Base-by-base conservation (phyloP, 1,140 invertebrate genomes). In the Ctenoplectra terminalis region DNA sequence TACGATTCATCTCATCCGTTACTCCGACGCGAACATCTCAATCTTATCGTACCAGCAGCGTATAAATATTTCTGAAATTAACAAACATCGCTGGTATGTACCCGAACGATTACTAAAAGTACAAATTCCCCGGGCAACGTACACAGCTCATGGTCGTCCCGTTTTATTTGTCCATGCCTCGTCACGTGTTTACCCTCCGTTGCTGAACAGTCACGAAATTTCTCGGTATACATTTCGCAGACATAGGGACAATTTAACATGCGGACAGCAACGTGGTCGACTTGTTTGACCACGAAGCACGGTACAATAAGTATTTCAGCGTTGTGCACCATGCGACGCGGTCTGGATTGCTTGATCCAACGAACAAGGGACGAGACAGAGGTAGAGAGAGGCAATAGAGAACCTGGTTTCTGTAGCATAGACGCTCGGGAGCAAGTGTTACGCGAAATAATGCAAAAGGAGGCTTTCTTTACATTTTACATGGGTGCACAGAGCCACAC, bases 391-490 rank as follows among this genome's bases (percentile, higher is more conserved):
- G 61, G 48, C n/a, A 56, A 52, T 15, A 43, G 46, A 13, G 56
- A 34, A 64, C 26, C 26, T 31, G 61, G 56, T 73, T 80, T 54
- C 34, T 17, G 60, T 26, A 40, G 66, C 56, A 48, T 29, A 2
- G 17, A 72, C 48, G 23, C 60, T 31, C 20, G 2, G 17, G 54
- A 74, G 66, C 50, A 61, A 76, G 78, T 67, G 74, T 72, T 76
- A 74, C 76, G 61, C 52, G 74, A 87, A 87, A 87, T 87, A 87
- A 87, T 87, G 82, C 70, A 87, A 50, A 70, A 52, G 48, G 23
- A 70, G 46, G 63, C 17, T 77, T 87, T 87, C 78, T 87, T 87
- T 87, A 87, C 78, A 87, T 87, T 87, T 87, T 82, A 82, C 60
- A 84, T 87, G 29, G 54, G 37, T 64, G 61, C 63, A 84, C 72